A percentile compares a stretch with the other conserved stretches of the same genome.
Conservation (phyloP, 2,113 vertebrate genomes). For the Phyllostomus hastatus region DNA sequence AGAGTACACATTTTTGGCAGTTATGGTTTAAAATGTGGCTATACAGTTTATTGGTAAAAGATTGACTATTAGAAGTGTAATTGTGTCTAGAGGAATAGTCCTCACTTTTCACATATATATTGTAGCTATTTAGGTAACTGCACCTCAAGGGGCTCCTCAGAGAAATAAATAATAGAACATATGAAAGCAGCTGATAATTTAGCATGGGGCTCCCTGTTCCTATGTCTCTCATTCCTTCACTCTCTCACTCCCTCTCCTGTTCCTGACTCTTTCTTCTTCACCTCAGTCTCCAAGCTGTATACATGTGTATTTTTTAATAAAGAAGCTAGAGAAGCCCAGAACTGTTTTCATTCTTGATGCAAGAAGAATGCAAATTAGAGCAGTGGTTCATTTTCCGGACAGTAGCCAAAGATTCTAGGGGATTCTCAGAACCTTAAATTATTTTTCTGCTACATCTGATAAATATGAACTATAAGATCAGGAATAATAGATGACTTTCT, state of each 20-base stretch:
- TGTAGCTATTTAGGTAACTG: neutral
- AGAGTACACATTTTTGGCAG: neutral
- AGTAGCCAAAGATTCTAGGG: neutral
- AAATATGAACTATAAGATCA: neutral
- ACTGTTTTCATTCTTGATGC: neutral
- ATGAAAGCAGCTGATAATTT: neutral
- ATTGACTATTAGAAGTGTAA: neutral
- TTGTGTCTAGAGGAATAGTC: neutral
- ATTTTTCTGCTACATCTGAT: neutral
- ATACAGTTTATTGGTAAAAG: neutral
- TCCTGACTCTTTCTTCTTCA: neutral
- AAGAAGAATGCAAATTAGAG: neutral
- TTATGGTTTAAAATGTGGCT: neutral
- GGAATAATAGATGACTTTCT: neutral
- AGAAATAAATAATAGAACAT: neutral
- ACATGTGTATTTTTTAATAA: neutral
- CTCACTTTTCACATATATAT: neutral
- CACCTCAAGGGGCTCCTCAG: neutral
- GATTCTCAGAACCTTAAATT: neutral
- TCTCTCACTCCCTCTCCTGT: neutral
- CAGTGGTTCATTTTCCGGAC: neutral
- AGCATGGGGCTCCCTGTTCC: neutral
- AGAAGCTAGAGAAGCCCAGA: neutral
- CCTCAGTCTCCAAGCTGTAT: neutral
- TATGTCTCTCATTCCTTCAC: fast-evolving